Evolutionary conservation across 2,888 invertebrate species (phyloP), one percentile per base, ranked within the genome.

Genomic region (Oxytorus armatus): DNA sequence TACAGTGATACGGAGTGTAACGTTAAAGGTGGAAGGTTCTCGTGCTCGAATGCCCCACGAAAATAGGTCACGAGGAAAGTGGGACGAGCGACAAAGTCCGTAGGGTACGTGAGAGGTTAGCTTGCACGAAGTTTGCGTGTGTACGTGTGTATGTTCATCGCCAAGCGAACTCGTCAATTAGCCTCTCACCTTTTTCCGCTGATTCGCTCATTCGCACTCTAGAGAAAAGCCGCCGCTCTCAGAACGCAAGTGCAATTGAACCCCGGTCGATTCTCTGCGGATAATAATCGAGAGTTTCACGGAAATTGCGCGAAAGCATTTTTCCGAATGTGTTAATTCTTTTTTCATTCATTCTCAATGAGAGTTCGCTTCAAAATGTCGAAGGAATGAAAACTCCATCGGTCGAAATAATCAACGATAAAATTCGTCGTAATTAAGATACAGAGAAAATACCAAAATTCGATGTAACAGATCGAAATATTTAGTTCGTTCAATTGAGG

Each of bases 61-160:
- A 79, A 79, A 79, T 74, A 49, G 78, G 74, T 79, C 78, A 74
- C 69, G 74, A 79, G 53, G 39, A 74, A 79, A 79, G 53, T 79
- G 33, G 78, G 49, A 74, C 78, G 61, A 61, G 47, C 23, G 53
- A 42, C 44, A 73, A 65, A 73, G 61, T 51, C 42, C 36, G 53
- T 59, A 18, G 42, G 42, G 47, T 21, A 55, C 51, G 59, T 51
- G 77, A 25, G 70, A 42, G 55, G 47, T 29, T 25, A 14, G 36
- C 36, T 57, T 23, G 21, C 23, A 51, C 66, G 7, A 33, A 39
- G 21, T 63, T 3, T 44, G n/a, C 21, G 39, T 33, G 53, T 21
- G 49, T 61, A 33, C 49, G 29, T 61, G 23, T 33, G 61, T 39
- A 33, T 16, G 21, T 63, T 78, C 65, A 47, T 3, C 25, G 51